Evolutionary conservation across 2,113 vertebrate species (phyloP), one percentile per base, ranked within the genome.

Genomic region (Podiceps cristatus): DNA sequence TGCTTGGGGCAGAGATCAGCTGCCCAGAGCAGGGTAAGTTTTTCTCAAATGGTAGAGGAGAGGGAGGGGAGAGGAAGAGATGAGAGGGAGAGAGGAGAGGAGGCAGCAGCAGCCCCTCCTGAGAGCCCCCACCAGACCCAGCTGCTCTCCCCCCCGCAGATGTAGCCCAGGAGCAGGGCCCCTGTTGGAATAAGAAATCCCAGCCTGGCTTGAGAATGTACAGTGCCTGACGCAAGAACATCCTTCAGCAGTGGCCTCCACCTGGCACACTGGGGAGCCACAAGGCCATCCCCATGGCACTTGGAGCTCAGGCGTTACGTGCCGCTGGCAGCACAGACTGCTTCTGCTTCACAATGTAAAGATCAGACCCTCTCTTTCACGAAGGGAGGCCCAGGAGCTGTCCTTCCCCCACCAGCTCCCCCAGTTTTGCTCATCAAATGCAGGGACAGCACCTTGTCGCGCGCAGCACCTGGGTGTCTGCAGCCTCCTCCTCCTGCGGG

Each of bases 211-310:
- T 12, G 9, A 63, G 63, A 55, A 69, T 2, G 3, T 18, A 23
- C 5, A 5, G 25, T 0, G 20, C 52, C 68, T 10, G 18, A 35
- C 3, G 40, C 24, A 20, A 73, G 60, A 17, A n/a, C 24, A 49
- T 11, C 50, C 67, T 25, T 49, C 27, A 44, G 15, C 82, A 47
- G 27, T 27, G 44, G 47, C 9, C 35, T 69, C 19, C 15, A 42
- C 28, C 23, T 9, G 10, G 50, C 40, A 22, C 3, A 9, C 8
- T 8, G 15, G 17, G 47, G 40, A 31, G 33, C 37, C 33, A 8
- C 42, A 16, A 7, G 18, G 37, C 11, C 1, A 0, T 11, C 52
- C 53, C 40, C 13, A 60, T 1, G 24, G 53, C 5, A 1, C 56
- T 6, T 17, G 18, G 44, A 45, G 62, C 44, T 44, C 22, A 5